A percentile compares a stretch with the other conserved stretches of the same genome.
Evolutionary conservation across 2,113 vertebrate species (phyloP).

Genomic region (Cygnus buccinator): DNA sequence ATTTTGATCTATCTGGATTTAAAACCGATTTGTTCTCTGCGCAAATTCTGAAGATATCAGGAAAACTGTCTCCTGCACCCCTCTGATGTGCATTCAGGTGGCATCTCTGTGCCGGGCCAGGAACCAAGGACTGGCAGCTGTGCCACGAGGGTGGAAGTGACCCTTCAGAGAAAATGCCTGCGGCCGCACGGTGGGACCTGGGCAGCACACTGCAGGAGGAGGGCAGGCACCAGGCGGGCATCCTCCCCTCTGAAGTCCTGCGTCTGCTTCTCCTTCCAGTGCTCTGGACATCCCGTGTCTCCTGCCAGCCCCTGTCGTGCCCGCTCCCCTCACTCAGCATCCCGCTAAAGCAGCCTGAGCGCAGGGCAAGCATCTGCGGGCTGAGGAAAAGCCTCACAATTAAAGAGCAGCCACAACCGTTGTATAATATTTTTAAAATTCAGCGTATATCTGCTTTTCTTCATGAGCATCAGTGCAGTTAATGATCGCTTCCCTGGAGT

Average conservation of each 20-base stretch:
- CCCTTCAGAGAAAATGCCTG: too few relatives aligned
- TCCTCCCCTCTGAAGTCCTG: too few relatives aligned
- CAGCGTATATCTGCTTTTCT: accelerated
- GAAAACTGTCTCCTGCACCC: not conserved
- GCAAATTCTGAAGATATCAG: not conserved
- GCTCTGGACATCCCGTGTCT: not conserved
- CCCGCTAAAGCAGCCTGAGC: accelerated
- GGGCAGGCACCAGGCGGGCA: too few relatives aligned
- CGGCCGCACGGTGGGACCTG: too few relatives aligned
- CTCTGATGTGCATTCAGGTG: too few relatives aligned
- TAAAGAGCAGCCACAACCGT: accelerated
- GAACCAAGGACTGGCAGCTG: accelerated
- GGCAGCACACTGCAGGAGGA: too few relatives aligned
- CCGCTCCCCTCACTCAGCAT: not conserved
- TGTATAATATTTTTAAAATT: accelerated
- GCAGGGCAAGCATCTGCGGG: not conserved
- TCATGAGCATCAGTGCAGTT: accelerated
- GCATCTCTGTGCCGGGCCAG: accelerated
- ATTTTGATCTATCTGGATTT: not conserved
- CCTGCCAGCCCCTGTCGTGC: too few relatives aligned
- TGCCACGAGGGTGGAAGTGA: not conserved
- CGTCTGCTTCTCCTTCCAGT: not conserved
- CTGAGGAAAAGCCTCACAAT: not conserved
- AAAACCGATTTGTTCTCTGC: not conserved
- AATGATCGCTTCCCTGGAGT: not conserved